Percentiles rank a stretch among this genome's conserved stretches.
phyloP scores from a whole-genome alignment of 64 coral and sea anemone genomes.

The Acropora yongei region DNA sequence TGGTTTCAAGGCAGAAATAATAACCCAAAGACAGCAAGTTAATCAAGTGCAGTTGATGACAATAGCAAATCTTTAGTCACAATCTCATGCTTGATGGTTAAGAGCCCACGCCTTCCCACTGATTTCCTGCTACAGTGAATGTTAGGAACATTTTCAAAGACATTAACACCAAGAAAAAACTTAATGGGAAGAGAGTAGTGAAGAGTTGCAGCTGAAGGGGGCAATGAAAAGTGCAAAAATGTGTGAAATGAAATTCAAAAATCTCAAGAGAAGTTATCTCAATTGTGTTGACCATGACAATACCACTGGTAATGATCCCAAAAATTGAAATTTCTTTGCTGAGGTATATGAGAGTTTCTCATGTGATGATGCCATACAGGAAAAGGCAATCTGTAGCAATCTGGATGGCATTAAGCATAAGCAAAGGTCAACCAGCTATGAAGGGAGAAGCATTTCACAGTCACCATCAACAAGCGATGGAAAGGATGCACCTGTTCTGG shows the following conservation, averaged over 20 bases:
- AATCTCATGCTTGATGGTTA: neutral
- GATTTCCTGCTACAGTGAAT: neutral
- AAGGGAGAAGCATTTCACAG: neutral
- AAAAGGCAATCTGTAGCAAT: neutral
- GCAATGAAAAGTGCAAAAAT: neutral
- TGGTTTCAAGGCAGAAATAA: neutral
- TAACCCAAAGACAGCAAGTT: neutral
- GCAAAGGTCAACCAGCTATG: neutral
- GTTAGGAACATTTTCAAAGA: neutral
- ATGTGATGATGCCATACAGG: neutral
- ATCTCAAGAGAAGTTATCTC: conserved; percentile 8
- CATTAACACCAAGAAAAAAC: neutral
- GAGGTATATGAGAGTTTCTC: neutral
- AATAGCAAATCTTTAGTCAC: neutral
- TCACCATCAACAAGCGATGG: neutral
- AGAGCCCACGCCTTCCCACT: neutral
- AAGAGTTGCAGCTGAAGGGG: neutral
- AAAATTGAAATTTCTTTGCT: neutral
- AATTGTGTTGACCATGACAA: neutral
- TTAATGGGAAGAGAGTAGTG: neutral
- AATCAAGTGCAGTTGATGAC: neutral
- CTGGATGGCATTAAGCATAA: neutral
- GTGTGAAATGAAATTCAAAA: neutral
- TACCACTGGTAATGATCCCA: neutral
- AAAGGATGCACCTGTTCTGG: neutral